Evolutionary conservation across 2,888 invertebrate genomes (phyloP), one percentile per base, ranked within the genome.

Genomic region (Clepsis dumicolana): DNA sequence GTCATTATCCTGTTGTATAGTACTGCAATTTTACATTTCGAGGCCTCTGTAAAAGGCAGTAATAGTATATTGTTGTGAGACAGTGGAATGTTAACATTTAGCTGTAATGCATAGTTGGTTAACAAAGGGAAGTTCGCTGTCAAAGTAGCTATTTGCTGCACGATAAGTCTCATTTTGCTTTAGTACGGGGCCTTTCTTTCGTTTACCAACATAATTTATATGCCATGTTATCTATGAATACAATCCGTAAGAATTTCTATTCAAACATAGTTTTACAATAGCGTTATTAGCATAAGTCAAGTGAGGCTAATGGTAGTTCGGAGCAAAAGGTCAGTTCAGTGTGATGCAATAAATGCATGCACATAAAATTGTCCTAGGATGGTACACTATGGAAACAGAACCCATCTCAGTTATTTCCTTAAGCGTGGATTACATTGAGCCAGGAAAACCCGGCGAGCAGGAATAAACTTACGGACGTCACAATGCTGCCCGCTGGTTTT

Each of bases 231-330:
- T 65, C 62, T 48, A 18, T 16, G 4, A 44, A 65, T 65, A 52
- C 50, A 57, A 70, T 65, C 50, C 52, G 54, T 32, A 56, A 27
- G 14, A 57, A 70, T 66, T 66, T 66, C 59, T n/a, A 66, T 63
- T 63, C 41, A 53, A 64, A 48, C 25, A 62, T 62, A 65, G 29
- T 41, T 32, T 32, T 35, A 69, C 65, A 69, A 64, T 65, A 38
- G 64, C 41, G 29, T 18, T 70, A 62, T 76, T 76, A 77, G 66
- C 75, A 77, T 77, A 77, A 75, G 73, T 77, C 75, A 78, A 74
- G 62, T 70, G 72, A 73, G 76, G 77, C 72, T 72, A 76, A 64
- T 52, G 64, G 70, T 54, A 32, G 41, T 54, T 66, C 16, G 63
- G 52, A 50, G 52, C 63, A 62, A 66, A 53, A 59, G 65, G 48